These are phyloP conservation scores for Parnassius apollo DNA, from an alignment of 2,888 invertebrate genomes.

Conservation along the genomic window DNA sequence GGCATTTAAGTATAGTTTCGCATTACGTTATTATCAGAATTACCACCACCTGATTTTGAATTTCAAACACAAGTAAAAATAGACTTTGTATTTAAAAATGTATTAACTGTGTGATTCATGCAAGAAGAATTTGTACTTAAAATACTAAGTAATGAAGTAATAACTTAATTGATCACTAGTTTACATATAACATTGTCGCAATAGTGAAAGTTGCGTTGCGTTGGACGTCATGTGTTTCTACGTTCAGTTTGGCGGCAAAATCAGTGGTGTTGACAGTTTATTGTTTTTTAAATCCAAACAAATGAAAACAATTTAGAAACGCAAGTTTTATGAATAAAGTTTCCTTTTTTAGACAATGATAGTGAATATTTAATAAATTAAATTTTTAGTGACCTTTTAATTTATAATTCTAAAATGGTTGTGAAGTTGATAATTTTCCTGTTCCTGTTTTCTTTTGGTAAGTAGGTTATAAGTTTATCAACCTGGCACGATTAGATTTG, in stretches of 20 bases:
- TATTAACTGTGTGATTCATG: conserved; percentile 29
- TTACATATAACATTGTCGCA: conserved; percentile 45
- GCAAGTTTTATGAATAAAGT: conserved; percentile 4
- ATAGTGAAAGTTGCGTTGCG: conserved; percentile 46
- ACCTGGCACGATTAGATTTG: not conserved
- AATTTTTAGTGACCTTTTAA: conserved; percentile 8
- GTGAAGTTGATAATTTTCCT: conserved; percentile 31
- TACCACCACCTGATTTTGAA: conserved; percentile 30
- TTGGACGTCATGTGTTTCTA: conserved; percentile 41
- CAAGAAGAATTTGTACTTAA: conserved; percentile 30
- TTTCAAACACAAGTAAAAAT: conserved; percentile 30
- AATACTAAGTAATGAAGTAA: conserved; percentile 21
- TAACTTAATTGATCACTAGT: conserved; percentile 26
- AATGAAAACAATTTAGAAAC: conserved; percentile 13
- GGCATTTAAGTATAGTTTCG: conserved; percentile 11
- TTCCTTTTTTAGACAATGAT: conserved; percentile 1
- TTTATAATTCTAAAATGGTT: conserved; percentile 29
- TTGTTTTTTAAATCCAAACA: conserved; percentile 31
- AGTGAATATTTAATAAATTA: conserved; percentile 14
- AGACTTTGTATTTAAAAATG: conserved; percentile 14
- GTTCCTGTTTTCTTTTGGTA: conserved; percentile 42
- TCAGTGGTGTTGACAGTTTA: conserved; percentile 44
- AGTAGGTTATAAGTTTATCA: not conserved
- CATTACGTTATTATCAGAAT: conserved; percentile 9
- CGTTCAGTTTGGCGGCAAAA: conserved; percentile 71